Evolutionary conservation across 1,140 invertebrate genomes (phyloP), one percentile per base, ranked within the genome.

Genomic region (Drosophila varians): DNA sequence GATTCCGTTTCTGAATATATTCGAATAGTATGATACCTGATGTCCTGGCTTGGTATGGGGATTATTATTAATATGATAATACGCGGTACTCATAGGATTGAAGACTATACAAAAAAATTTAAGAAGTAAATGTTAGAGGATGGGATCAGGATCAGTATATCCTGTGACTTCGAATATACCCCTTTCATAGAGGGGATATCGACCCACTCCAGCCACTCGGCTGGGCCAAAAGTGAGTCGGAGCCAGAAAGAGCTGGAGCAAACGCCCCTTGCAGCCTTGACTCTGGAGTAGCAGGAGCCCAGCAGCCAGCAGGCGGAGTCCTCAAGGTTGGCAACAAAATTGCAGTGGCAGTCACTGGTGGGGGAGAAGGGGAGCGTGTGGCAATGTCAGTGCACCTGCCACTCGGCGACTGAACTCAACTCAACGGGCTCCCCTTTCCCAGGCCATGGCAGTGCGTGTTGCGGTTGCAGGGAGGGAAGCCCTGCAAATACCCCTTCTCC

Each of bases 361-460:
- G 34, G 14, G 1, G 2, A 3, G 57, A 46, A 43, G 55, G 52
- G 45, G 19, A 47, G 14, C 54, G 73, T 83, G 80, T 60, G 72
- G 56, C 80, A 84, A 87, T 86, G 82, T 87, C 80, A 86, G 65
- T 87, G 82, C 73, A 86, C 68, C 80, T 76, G 76, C 16, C 66
- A 78, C 56, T 58, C 60, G 52, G 74, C 46, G 55, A 46, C 52
- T 19, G 26, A 21, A 34, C 25, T 18, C 4, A 19, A 19, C 47
- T 31, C 45, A 14, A 40, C 18, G 48, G 18, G 49, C 19, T 71
- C 31, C 68, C 55, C 21, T 71, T 71, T 42, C 53, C 53, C 66
- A 51, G 42, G 53, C 69, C 45, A 68, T 38, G 5, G 53, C 68
- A 31, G 51, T 47, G 23, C 18, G 49, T 25, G 40, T 4, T 43